A percentile compares a stretch with the other conserved stretches of the same genome.
Conservation (phyloP, 2,888 invertebrate genomes). For the Drosophila maculinotata region DNA sequence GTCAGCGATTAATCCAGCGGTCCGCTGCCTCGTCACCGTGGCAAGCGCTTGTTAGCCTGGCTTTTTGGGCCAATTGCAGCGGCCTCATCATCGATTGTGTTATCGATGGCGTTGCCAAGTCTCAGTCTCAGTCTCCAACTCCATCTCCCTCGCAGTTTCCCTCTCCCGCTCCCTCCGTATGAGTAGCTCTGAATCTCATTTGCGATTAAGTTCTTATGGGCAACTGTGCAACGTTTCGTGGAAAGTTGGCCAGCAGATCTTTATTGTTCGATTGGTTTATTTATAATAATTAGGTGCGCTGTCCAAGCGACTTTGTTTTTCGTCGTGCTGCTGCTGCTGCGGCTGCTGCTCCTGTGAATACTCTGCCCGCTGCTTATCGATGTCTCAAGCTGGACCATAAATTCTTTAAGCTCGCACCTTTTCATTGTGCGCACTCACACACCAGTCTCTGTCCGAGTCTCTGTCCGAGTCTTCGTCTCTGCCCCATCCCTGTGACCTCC, state of each 20-base stretch:
- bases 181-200: slow-evolving; percentile 69
- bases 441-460: slow-evolving; percentile 39
- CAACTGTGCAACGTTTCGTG: slow-evolving; percentile 68
- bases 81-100: slow-evolving; percentile 79
- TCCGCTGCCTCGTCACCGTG: slow-evolving; percentile 82
- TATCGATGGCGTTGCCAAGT: slow-evolving; percentile 82
- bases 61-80: slow-evolving; percentile 63
- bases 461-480: slow-evolving; percentile 14
- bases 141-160: background rate
- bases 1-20: slow-evolving; percentile 85
- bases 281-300: slow-evolving; percentile 85
- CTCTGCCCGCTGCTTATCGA: slow-evolving; percentile 76
- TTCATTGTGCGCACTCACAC: slow-evolving; percentile 81
- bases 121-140: background rate
- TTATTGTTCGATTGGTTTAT: slow-evolving; percentile 84
- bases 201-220: slow-evolving; percentile 83
- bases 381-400: slow-evolving; percentile 77
- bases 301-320: slow-evolving; percentile 65
- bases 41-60: slow-evolving; percentile 70
- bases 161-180: background rate
- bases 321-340: too few relatives aligned
- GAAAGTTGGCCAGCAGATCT: slow-evolving; percentile 81
- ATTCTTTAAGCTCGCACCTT: slow-evolving; percentile 84
- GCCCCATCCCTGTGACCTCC: slow-evolving; percentile 7
- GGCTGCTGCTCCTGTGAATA: slow-evolving; percentile 9